Evolutionary conservation across 2,888 invertebrate genomes (phyloP), one percentile per base, ranked within the genome.

Genomic region (Pollenia amentaria): DNA sequence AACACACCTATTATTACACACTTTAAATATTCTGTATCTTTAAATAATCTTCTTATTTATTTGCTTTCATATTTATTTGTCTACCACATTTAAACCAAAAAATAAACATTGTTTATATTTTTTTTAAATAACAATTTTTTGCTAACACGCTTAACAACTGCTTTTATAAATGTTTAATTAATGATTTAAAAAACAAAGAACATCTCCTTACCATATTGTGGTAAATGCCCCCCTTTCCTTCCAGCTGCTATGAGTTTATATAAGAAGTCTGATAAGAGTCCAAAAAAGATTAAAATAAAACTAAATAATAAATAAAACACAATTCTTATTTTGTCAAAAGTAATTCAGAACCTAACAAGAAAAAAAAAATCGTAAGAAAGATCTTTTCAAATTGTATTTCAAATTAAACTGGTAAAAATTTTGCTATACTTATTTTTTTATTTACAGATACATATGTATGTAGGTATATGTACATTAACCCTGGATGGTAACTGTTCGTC

Each of bases 201-300:
- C 18, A 12, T 21, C 21, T 55, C 1, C 55, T 21, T 21, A 18
- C 21, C 16, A 16, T 51, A 16, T 21, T 21, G 29, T 29, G 29
- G 29, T 29, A 29, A 29, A 29, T 6, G 29, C 29, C 29, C 29
- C 4, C 4, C 29, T 29, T 29, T 6, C 16, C 11, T 53, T 21
- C 8, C 21, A 18, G 44, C 48, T 21, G n/a, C 21, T 2, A 29
- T 67, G 4, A 3, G 4, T 67, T 65, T 77, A 53, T 44, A 44
- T 64, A n/a, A 53, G 51, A 65, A 77, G 42, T 77, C 18, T 77
- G 77, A 76, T 76, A 64, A 76, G 64, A 64, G 40, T 51, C n/a
- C 2, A 64, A 76, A 76, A 14, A 6, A 29, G 29, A 0, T 29
- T 29, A 29, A 64, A 48, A 53, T 76, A 76, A n/a, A 76, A 62